A percentile compares a stretch with the other conserved stretches of the same genome.
Conservation (phyloP, 1,140 invertebrate genomes). For the Leptoteleia sp. region DNA sequence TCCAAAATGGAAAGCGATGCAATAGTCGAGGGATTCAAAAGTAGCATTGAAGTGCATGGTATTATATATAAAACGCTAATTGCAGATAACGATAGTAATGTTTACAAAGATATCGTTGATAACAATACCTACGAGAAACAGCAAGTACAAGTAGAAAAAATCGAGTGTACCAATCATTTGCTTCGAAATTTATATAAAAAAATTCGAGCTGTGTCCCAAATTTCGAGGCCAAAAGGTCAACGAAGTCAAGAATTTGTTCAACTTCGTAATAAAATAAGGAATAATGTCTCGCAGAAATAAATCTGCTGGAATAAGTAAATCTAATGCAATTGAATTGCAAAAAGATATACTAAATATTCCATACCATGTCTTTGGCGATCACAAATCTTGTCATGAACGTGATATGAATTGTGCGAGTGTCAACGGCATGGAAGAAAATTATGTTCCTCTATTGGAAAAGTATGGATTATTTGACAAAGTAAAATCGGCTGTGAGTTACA, state of each 20-base stretch:
- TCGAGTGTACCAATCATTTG: slow-evolving; percentile 68
- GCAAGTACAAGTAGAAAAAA: slow-evolving; percentile 54
- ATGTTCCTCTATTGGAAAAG: no score
- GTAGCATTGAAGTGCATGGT: slow-evolving; percentile 64
- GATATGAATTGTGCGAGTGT: no score
- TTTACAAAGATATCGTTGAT: slow-evolving; percentile 41
- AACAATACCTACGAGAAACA: slow-evolving; percentile 29
- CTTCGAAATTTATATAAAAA: slow-evolving; percentile 38
- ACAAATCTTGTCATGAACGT: no score
- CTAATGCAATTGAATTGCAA: no score
- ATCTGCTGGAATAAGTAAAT: no score
- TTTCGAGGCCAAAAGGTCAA: slow-evolving; percentile 2
- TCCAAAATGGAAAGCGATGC: slow-evolving; percentile 76
- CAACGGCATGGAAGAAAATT: no score
- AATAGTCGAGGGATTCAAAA: slow-evolving; percentile 71
- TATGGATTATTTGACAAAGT: no score
- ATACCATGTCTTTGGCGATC: no score
- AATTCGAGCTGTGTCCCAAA: slow-evolving; percentile 13
- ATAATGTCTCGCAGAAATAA: no score
- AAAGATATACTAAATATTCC: no score
- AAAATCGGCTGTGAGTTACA: no score
- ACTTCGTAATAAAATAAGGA: slow-evolving; percentile 17
- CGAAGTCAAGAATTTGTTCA: slow-evolving; percentile 12
- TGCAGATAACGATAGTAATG: slow-evolving; percentile 72
- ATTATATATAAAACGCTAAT: slow-evolving; percentile 69